These are phyloP conservation scores for Rhinichthys osculus DNA, from an alignment of 2,797 vertebrate genomes.

Conservation along the genomic window DNA sequence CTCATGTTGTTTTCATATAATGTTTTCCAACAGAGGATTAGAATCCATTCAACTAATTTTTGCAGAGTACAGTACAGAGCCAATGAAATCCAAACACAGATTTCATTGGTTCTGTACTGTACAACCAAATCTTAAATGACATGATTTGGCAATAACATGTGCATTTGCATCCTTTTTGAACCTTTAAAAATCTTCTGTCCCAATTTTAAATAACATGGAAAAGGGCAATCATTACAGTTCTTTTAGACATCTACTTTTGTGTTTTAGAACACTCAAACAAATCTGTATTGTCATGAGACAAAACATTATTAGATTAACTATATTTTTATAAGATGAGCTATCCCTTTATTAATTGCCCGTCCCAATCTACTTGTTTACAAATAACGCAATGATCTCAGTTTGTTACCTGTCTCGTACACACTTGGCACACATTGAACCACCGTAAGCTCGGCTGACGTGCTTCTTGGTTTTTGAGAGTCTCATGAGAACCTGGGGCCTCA, in stretches of 20 bases:
- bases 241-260: neutral
- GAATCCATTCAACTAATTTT: too few species aligned
- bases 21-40: neutral
- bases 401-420: conserved; percentile 96
- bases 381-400: neutral
- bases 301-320: neutral
- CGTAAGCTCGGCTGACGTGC: conserved; percentile 96
- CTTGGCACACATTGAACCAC: conserved; percentile 98
- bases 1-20: neutral
- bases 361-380: neutral
- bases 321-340: neutral
- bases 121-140: too few species aligned
- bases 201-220: neutral
- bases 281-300: neutral
- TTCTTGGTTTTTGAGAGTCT: conserved; percentile 98
- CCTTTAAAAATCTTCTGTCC: too few species aligned
- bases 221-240: neutral
- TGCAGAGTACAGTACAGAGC: too few species aligned
- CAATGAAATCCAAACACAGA: too few species aligned
- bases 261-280: neutral
- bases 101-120: too few species aligned
- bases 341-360: neutral
- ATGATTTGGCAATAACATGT: too few species aligned
- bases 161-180: too few species aligned
- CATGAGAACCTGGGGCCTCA: conserved; percentile 97